Base-by-base conservation (phyloP, 1,140 invertebrate species). In the Cheumatopsyche charites region DNA sequence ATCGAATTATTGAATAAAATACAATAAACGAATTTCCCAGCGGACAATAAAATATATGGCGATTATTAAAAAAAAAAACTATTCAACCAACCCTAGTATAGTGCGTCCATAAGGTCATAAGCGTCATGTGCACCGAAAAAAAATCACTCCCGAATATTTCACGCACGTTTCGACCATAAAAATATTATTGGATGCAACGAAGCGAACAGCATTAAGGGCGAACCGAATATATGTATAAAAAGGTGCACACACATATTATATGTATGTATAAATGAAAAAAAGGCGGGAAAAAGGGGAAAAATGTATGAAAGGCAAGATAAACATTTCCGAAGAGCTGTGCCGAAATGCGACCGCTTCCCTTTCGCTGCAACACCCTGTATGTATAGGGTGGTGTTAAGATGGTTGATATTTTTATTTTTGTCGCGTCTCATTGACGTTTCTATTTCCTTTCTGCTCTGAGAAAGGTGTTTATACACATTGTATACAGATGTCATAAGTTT, bases 171-270 rank as follows among this genome's bases (percentile, higher is more conserved):
- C 72, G 58, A 13, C 71, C 71, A 73, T 75, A 73, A 75, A 75
- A 75, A 75, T 75, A 75, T 75, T 75, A 75, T 75, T 75, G 74
- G 61, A 72, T 75, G 74, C 74, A 75, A 63, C 74, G 47, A 61
- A 66, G 67, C 67, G 74, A 55, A 45, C 13, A 36, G 66, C 66
- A 55, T 68, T 68, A 68, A 68, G 25, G 23, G n/a, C 15, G 41
- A 12, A 26, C 63, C 11, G 21, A 58, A 52, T 19, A 52, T 19
- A 52, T 12, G 23, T 12, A 58, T 58, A 12, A n/a, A 9, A 58
- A 26, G 21, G 55, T 19, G 21, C 3, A 49, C 3, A 19, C 5
- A 25, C 15, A n/a, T 26, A 25, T n/a, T n/a, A n/a, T n/a, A n/a
- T 67, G 42, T 62, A 23, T 25, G 65, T 66, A 26, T n/a, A 26